Evolutionary conservation across 2,797 vertebrate species (phyloP).

Genomic region (Trichosurus vulpecula): DNA sequence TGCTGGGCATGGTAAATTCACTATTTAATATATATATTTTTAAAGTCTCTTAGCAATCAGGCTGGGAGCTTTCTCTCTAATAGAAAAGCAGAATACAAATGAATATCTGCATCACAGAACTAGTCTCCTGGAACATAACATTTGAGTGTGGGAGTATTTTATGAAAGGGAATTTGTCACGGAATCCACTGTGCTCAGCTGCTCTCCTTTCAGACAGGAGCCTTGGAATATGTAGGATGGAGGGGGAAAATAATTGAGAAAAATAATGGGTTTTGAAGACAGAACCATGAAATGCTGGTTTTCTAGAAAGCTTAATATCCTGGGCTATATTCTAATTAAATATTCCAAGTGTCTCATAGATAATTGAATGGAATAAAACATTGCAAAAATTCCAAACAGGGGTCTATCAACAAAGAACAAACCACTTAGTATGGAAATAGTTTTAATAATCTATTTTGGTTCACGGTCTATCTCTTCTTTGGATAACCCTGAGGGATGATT

Average conservation of each 20-base stretch:
- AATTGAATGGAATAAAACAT: conserved; percentile 14
- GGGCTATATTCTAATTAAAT: conserved; percentile 38
- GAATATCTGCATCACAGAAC: background rate
- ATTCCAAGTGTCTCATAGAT: conserved; percentile 35
- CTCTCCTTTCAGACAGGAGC: background rate
- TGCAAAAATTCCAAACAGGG: background rate
- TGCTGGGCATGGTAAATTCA: background rate
- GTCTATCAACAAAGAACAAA: conserved; percentile 15
- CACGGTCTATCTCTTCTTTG: background rate
- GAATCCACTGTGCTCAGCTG: background rate
- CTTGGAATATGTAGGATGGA: conserved; percentile 12
- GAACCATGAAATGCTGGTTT: conserved; percentile 9
- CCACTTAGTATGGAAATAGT: background rate
- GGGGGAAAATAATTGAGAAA: conserved; percentile 51
- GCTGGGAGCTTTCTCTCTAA: background rate
- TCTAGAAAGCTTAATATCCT: background rate
- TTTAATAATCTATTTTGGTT: background rate
- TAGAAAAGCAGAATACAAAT: background rate
- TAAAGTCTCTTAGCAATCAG: background rate
- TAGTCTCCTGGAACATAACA: background rate
- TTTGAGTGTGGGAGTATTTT: background rate
- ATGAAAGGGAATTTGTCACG: background rate
- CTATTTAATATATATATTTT: background rate
- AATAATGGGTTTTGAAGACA: conserved; percentile 37
- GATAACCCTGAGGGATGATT: background rate